phyloP scores from a whole-genome alignment of 2,797 vertebrate species.

The Sandelia bainsii region DNA sequence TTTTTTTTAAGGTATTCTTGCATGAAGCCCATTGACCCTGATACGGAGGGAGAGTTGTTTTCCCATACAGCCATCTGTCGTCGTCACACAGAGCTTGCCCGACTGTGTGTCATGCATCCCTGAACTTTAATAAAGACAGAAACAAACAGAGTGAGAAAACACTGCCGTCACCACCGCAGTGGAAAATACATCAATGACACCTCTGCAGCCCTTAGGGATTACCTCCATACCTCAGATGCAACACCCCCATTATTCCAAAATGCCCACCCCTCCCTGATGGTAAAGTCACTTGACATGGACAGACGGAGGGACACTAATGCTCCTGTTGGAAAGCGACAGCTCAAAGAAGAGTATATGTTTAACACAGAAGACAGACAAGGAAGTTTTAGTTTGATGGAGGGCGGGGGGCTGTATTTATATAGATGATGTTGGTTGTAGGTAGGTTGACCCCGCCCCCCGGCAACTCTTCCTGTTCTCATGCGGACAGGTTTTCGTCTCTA shows the following conservation, averaged over 20 bases:
- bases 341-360: conserved; percentile 74
- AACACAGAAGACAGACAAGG: conserved; percentile 78
- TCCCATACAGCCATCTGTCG: background rate
- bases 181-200: conserved; percentile 3
- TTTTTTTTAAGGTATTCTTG: conserved; percentile 8
- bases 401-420: conserved; percentile 10
- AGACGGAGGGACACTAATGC: conserved; percentile 73
- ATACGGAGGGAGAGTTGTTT: background rate
- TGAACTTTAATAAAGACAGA: conserved; percentile 32
- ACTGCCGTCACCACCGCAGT: conserved; percentile 4
- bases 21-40: conserved; percentile 7
- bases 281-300: conserved; percentile 78
- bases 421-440: conserved; percentile 21
- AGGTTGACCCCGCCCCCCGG: background rate
- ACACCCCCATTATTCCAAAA: background rate
- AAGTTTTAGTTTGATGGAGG: conserved; percentile 23
- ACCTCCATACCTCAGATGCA: background rate
- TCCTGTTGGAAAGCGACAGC: conserved; percentile 73
- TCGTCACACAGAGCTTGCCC: conserved; percentile 39
- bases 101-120: conserved; percentile 40
- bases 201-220: conserved; percentile 26
- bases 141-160: conserved; percentile 21
- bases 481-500: conserved; percentile 70
- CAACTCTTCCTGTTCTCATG: conserved; percentile 34
- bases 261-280: conserved; percentile 44